A percentile compares a stretch with the other conserved stretches of the same genome.
phyloP scores from a whole-genome alignment of 2,888 invertebrate species.

The Chironomus riparius region DNA sequence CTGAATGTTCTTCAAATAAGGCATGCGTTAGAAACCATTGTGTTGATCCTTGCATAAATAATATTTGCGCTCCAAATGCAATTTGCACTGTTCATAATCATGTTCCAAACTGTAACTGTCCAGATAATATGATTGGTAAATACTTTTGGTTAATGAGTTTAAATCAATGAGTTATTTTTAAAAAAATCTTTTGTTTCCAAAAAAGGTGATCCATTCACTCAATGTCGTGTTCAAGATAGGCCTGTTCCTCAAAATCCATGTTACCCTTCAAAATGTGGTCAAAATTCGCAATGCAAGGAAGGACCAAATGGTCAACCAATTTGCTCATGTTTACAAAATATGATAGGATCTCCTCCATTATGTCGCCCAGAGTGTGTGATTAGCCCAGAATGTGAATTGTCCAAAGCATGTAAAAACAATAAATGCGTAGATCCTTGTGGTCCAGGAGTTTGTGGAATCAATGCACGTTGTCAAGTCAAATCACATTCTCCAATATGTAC shows the following conservation, averaged over 20 bases:
- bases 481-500: constrained; percentile 70
- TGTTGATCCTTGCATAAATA: constrained; percentile 57
- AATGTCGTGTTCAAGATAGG: constrained; percentile 32
- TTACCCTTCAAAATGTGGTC: constrained; percentile 57
- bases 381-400: constrained; percentile 59
- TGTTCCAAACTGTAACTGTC: constrained; percentile 57
- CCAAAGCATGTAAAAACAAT: constrained; percentile 59
- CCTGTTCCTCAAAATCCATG: constrained; percentile 49
- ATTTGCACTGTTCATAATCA: constrained; percentile 65
- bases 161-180: background rate
- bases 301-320: constrained; percentile 52
- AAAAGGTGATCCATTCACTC: constrained; percentile 29
- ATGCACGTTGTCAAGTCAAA: constrained; percentile 63
- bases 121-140: constrained; percentile 50
- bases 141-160: constrained; percentile 33
- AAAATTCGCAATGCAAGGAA: constrained; percentile 52
- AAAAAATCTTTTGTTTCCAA: background rate
- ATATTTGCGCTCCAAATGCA: constrained; percentile 61
- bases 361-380: constrained; percentile 66
- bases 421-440: constrained; percentile 65
- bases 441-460: constrained; percentile 56
- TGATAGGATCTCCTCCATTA: constrained; percentile 57
- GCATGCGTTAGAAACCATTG: constrained; percentile 66
- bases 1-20: constrained; percentile 56
- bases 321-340: constrained; percentile 61